Percentiles rank a stretch among this genome's conserved stretches.
Conservation (phyloP, 2,888 invertebrate species). For the Drosophila subsilvestris region DNA sequence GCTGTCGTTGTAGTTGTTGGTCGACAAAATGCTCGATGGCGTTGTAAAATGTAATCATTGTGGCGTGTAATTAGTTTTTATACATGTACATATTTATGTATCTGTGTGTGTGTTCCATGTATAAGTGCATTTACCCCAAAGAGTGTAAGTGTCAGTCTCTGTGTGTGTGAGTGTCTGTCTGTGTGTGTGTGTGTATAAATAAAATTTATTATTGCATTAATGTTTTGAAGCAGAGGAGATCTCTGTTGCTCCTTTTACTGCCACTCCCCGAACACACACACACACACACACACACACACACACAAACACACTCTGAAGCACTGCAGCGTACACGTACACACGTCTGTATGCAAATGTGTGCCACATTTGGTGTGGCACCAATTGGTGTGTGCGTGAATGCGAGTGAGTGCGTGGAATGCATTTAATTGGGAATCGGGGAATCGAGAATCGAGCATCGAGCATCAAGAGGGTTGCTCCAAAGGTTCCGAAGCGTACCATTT, state of each 20-base stretch:
- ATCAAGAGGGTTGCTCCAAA: constrained; percentile 3
- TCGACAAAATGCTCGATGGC: constrained; percentile 53
- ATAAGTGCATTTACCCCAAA: constrained; percentile 22
- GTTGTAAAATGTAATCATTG: constrained; percentile 76
- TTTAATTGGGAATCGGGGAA: constrained; percentile 38
- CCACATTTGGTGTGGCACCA: constrained; percentile 17
- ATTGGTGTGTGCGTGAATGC: not conserved
- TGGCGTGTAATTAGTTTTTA: constrained; percentile 79
- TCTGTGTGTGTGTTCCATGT: constrained; percentile 23
- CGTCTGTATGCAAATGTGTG: constrained; percentile 31
- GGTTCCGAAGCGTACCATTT: not conserved
- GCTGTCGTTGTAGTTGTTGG: constrained; percentile 13
- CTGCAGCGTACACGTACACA: not conserved
- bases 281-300: constrained; percentile 12
- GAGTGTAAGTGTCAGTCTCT: constrained; percentile 16
- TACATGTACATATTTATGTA: constrained; percentile 30
- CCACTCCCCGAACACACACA: constrained; percentile 14
- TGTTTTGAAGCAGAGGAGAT: constrained; percentile 11
- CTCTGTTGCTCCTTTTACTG: not conserved
- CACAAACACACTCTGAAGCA: not conserved
- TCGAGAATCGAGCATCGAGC: not conserved
- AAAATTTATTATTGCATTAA: constrained; percentile 59
- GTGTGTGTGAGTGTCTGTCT: constrained; percentile 26
- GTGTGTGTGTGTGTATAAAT: constrained; percentile 51
- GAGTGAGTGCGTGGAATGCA: not conserved